phyloP scores from a whole-genome alignment of 2,113 vertebrate species.

The Oxygymnocypris stewartii region DNA sequence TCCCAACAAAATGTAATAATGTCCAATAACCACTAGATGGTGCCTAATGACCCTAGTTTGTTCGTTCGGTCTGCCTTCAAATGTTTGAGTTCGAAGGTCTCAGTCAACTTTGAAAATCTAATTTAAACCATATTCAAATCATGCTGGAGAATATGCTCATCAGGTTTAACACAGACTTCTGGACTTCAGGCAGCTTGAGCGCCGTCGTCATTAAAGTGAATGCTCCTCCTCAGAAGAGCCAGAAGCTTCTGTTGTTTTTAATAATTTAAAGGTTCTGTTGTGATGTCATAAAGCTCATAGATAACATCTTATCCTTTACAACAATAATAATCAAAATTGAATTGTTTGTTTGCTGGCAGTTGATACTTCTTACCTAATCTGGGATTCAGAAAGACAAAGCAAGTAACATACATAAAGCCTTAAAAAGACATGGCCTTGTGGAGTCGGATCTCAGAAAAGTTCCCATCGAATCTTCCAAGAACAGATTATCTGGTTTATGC shows the following conservation, averaged over 20 bases:
- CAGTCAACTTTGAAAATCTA: neutral
- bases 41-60: neutral
- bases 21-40: constrained; percentile 7
- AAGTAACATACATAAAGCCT: neutral
- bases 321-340: neutral
- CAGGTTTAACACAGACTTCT: neutral
- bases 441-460: neutral
- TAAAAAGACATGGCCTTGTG: neutral
- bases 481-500: neutral
- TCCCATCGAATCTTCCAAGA: neutral
- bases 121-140: constrained; percentile 1
- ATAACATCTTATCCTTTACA: constrained; percentile 8
- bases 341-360: constrained; percentile 21
- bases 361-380: neutral
- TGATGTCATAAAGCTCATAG: neutral
- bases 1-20: neutral
- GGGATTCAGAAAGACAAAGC: neutral
- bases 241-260: constrained; percentile 17
- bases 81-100: neutral
- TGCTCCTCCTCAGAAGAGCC: neutral
- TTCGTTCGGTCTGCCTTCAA: neutral
- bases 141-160: neutral
- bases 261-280: neutral
- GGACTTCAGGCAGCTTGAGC: neutral
- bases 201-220: neutral